phyloP scores from a whole-genome alignment of 2,113 vertebrate species.

The Tylochromis polylepis region DNA sequence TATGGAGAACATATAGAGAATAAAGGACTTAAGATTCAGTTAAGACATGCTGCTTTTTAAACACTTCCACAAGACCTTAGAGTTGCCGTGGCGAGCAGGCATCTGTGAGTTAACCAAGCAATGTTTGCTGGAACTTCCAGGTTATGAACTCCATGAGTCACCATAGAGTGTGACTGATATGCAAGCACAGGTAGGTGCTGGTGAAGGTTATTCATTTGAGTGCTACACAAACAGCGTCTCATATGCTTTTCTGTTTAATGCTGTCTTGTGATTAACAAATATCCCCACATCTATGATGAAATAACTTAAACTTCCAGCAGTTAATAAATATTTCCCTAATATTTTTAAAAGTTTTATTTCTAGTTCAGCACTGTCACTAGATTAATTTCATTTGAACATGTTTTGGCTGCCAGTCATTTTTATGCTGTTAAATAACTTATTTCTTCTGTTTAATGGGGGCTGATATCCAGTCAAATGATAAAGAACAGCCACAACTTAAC shows the following conservation, averaged over 20 bases:
- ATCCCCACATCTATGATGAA: background rate
- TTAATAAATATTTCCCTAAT: background rate
- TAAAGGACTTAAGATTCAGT: background rate
- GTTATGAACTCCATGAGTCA: slow-evolving; percentile 6
- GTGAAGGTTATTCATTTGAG: background rate
- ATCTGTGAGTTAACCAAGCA: background rate
- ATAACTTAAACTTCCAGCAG: background rate
- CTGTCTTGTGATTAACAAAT: background rate
- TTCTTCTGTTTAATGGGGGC: background rate
- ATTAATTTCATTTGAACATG: background rate
- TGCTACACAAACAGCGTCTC: background rate
- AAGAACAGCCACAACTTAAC: background rate
- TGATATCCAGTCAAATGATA: background rate
- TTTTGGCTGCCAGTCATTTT: background rate
- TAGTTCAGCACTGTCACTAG: background rate
- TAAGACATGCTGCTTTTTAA: background rate
- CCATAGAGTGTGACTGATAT: background rate
- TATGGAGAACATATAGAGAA: background rate
- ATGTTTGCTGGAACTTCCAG: background rate
- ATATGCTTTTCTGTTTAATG: background rate
- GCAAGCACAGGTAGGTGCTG: background rate
- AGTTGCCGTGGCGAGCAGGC: background rate
- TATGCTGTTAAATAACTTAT: background rate
- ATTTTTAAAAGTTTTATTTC: background rate
- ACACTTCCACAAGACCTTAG: background rate